Percentiles rank a stretch among this genome's conserved stretches.
phyloP scores from a whole-genome alignment of 2,113 vertebrate species.

The Uria lomvia region DNA sequence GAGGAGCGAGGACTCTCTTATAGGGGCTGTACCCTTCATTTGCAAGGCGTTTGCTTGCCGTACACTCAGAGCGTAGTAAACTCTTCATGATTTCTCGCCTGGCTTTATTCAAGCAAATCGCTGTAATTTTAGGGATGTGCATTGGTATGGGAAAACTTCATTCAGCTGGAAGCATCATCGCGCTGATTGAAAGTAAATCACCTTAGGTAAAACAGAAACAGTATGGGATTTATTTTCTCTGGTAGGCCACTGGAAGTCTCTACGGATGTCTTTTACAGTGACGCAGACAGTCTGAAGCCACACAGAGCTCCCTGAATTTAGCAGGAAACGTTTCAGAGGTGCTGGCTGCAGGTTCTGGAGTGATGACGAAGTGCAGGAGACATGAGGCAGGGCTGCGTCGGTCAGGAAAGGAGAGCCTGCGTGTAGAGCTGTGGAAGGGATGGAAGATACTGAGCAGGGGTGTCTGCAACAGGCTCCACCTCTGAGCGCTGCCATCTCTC shows the following conservation, averaged over 20 bases:
- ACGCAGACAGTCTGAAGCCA: not conserved
- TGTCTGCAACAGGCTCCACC: not conserved
- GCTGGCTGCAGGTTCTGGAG: not conserved
- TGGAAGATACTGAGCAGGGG: not conserved
- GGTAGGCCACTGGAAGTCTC: not conserved
- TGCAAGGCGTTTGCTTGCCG: not conserved
- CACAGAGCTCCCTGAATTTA: not conserved
- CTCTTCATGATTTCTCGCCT: not conserved
- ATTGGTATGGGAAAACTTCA: not conserved
- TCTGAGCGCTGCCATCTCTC: not conserved
- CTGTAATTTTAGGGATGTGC: slow-evolving; percentile 8
- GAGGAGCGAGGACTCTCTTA: not conserved
- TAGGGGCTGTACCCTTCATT: fast-evolving
- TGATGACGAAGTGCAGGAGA: not conserved
- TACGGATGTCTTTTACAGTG: not conserved
- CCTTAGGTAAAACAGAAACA: slow-evolving; percentile 29
- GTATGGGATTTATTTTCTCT: slow-evolving; percentile 1
- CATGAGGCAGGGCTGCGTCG: not conserved
- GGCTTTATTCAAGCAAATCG: not conserved
- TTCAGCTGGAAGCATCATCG: slow-evolving; percentile 22
- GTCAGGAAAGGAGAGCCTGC: not conserved
- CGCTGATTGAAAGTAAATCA: slow-evolving; percentile 35
- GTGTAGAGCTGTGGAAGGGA: not conserved
- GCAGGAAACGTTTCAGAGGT: not conserved
- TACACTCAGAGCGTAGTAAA: not conserved